A percentile compares a stretch with the other conserved stretches of the same genome.
phyloP scores from a whole-genome alignment of 2,888 invertebrate species.

The Tetropium fuscum region DNA sequence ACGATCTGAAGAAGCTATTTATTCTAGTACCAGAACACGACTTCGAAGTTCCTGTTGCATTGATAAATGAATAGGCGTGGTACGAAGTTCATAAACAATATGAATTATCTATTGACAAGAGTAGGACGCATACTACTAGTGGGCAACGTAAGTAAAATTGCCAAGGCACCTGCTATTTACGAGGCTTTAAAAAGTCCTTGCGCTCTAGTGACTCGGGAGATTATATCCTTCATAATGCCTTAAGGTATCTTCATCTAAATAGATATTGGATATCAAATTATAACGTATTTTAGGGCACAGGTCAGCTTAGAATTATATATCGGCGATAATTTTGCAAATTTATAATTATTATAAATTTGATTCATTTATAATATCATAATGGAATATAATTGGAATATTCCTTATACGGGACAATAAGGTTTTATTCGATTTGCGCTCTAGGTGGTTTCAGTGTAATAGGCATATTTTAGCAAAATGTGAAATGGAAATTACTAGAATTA shows the following conservation, averaged over 20 bases:
- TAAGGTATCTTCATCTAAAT: conserved; percentile 20
- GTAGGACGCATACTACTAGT: conserved; percentile 55
- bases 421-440: conserved; percentile 24
- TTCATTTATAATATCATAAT: conserved; percentile 15
- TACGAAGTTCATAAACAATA: conserved; percentile 53
- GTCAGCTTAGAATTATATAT: conserved; percentile 27
- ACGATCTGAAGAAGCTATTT: conserved; percentile 38
- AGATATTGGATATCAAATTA: conserved; percentile 25
- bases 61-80: conserved; percentile 53
- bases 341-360: conserved; percentile 35
- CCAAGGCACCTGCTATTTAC: conserved; percentile 40
- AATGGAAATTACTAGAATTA: conserved; percentile 23
- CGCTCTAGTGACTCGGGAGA: conserved; percentile 39
- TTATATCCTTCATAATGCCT: conserved; percentile 25
- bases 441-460: conserved; percentile 21
- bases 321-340: conserved; percentile 24
- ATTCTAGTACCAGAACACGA: conserved; percentile 35
- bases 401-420: conserved; percentile 41
- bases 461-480: conserved; percentile 16
- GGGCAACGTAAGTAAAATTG: conserved; percentile 42
- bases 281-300: conserved; percentile 33
- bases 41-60: conserved; percentile 45
- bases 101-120: conserved; percentile 58
- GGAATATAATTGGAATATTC: conserved; percentile 38
- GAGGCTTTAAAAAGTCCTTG: conserved; percentile 30